Conservation (phyloP, 2,888 invertebrate genomes). For the Amorpha juglandis region DNA sequence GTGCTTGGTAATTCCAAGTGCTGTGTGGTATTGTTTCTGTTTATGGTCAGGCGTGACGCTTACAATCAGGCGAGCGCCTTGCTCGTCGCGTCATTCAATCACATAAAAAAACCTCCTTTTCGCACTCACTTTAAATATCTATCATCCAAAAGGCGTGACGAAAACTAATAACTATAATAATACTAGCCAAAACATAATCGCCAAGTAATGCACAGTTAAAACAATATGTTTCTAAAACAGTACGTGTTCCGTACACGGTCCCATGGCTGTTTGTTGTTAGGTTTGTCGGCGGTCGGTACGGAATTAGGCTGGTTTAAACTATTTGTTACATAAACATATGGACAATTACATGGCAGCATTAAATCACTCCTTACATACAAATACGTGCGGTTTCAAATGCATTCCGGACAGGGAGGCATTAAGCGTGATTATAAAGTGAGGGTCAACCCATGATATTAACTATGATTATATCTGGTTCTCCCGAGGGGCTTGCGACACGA, state of each 20-base stretch:
- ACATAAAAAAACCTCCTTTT: no score
- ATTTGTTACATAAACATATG: constrained; percentile 21
- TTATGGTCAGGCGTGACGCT: no score
- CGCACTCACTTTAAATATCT: no score
- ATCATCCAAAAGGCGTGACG: no score
- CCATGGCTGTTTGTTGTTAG: constrained; percentile 9
- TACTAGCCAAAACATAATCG: not conserved
- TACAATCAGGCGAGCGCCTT: no score
- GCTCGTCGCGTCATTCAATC: no score
- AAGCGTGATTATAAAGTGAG: not conserved
- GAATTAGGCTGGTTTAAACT: constrained; percentile 17
- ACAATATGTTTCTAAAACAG: not conserved
- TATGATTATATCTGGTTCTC: no score
- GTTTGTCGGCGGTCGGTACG: not conserved
- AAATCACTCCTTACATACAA: constrained; percentile 17
- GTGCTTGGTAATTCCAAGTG: no score
- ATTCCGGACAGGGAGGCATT: not conserved
- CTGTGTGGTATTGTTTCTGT: no score
- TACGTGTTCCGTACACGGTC: not conserved
- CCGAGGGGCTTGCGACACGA: no score
- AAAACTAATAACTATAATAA: no score
- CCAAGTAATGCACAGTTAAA: not conserved
- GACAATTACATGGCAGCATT: constrained; percentile 20
- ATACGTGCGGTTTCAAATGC: constrained; percentile 19
- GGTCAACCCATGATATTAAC: not conserved